Percentiles rank a stretch among this genome's conserved stretches.
Evolutionary conservation across 2,113 vertebrate species (phyloP).

Genomic region (Clarias batrachus): DNA sequence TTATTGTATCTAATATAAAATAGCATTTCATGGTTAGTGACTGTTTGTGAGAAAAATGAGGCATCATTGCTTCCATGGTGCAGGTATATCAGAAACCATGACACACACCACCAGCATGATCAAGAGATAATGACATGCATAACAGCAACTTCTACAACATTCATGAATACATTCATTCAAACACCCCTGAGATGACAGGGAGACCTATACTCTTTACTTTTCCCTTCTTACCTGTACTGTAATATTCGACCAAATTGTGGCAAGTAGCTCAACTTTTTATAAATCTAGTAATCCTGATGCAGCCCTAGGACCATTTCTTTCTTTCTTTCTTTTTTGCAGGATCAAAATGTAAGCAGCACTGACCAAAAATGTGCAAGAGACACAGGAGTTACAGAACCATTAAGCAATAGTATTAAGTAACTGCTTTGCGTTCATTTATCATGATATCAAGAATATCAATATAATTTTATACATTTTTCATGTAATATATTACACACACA

Average conservation of each 20-base stretch:
- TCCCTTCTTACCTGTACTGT: background rate
- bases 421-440: background rate
- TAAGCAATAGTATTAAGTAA: background rate
- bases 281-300: slow-evolving; percentile 25
- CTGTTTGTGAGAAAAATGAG: background rate
- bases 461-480: background rate
- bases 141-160: slow-evolving; percentile 6
- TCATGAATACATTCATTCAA: slow-evolving; percentile 15
- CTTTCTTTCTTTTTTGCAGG: slow-evolving; percentile 7
- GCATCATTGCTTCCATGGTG: background rate
- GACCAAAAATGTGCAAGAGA: background rate
- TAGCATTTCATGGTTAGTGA: background rate
- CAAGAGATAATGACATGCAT: slow-evolving; percentile 4
- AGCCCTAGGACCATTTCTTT: slow-evolving; percentile 22
- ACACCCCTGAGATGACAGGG: slow-evolving; percentile 3
- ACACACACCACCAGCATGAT: background rate
- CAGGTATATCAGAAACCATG: background rate
- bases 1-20: background rate
- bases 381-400: background rate
- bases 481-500: background rate
- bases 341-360: slow-evolving; percentile 3
- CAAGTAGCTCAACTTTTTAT: slow-evolving; percentile 17
- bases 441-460: background rate
- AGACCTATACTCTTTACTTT: slow-evolving; percentile 11
- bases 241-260: slow-evolving; percentile 23